phyloP scores from a whole-genome alignment of 2,888 invertebrate species.

The Ephialtes manifestator region DNA sequence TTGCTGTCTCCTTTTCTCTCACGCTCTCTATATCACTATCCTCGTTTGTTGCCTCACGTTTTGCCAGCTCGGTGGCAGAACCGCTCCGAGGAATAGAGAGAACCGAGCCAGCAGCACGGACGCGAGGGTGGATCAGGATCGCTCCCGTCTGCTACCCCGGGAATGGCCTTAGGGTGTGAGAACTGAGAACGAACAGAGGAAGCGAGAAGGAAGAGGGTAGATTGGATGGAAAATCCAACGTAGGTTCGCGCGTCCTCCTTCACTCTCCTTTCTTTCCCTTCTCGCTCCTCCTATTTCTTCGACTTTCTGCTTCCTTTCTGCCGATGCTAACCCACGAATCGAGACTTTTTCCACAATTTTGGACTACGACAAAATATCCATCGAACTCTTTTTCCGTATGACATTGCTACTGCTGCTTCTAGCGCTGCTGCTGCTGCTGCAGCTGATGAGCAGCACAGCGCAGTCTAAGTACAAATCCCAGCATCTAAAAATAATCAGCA shows the following conservation, averaged over 20 bases:
- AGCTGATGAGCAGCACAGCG: constrained; percentile 5
- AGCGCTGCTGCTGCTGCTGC: background rate
- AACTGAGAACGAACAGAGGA: constrained; percentile 58
- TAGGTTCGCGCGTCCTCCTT: constrained; percentile 66
- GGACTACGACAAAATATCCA: constrained; percentile 28
- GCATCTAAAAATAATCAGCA: constrained; percentile 65
- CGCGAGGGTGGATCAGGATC: constrained; percentile 78
- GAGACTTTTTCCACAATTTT: constrained; percentile 33
- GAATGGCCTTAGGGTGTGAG: constrained; percentile 65
- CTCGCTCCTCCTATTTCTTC: constrained; percentile 24
- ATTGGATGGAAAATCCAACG: constrained; percentile 82
- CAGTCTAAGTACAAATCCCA: constrained; percentile 8
- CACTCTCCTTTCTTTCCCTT: constrained; percentile 54
- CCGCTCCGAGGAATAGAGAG: constrained; percentile 26
- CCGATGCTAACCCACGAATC: constrained; percentile 48
- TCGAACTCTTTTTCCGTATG: background rate
- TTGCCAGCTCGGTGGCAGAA: background rate
- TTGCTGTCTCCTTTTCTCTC: constrained; percentile 58
- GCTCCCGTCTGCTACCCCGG: constrained; percentile 75
- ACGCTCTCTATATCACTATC: constrained; percentile 61
- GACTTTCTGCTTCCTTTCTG: constrained; percentile 10
- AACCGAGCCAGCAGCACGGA: constrained; percentile 31
- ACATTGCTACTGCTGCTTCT: background rate
- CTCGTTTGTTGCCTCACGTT: constrained; percentile 45
- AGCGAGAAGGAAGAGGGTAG: constrained; percentile 73